A percentile compares a stretch with the other conserved stretches of the same genome.
These are phyloP conservation scores for Monarcha castaneiventris DNA, from an alignment of 2,113 vertebrate species.

Conservation along the genomic window DNA sequence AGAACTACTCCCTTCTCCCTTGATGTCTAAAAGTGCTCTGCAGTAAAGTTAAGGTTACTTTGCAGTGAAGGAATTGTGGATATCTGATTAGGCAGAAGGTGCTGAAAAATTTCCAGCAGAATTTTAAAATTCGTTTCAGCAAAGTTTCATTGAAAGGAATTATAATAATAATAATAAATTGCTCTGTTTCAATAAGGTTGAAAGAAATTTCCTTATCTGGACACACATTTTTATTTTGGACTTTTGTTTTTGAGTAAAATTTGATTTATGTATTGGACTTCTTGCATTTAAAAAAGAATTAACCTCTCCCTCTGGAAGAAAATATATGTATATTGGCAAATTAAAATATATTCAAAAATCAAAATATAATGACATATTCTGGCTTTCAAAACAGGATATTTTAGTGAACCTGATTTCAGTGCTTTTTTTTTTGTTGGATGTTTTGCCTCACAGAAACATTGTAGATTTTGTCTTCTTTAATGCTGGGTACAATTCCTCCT, in stretches of 20 bases:
- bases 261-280: background rate
- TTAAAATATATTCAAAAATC: background rate
- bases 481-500: background rate
- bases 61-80: background rate
- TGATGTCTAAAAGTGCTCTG: conserved; percentile 17
- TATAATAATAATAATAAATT: background rate
- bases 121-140: background rate
- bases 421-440: background rate
- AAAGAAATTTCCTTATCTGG: background rate
- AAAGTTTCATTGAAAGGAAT: background rate
- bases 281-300: background rate
- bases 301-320: background rate
- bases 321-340: background rate
- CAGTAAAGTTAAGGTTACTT: background rate
- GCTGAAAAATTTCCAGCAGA: background rate
- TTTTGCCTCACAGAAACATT: background rate
- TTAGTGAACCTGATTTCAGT: background rate
- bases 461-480: background rate
- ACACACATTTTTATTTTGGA: background rate
- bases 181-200: background rate
- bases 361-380: background rate
- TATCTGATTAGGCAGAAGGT: background rate
- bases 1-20: background rate
- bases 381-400: background rate
- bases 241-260: background rate